Base-by-base conservation (phyloP, 2,797 vertebrate species). In the Sciurus vulgaris region DNA sequence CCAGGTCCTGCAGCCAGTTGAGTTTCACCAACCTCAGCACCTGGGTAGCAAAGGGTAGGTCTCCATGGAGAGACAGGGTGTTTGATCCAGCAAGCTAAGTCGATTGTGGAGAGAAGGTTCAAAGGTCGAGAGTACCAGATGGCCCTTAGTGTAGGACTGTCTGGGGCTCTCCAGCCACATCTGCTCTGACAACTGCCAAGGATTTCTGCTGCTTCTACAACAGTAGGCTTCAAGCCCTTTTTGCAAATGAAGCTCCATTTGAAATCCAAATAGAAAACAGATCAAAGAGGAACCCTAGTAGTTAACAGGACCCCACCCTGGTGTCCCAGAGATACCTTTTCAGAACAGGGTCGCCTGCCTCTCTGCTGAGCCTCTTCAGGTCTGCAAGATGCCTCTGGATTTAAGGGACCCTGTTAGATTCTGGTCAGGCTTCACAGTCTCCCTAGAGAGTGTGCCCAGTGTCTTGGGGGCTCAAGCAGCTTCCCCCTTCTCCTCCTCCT, bases 231-330 rank as follows among this genome's bases (percentile, higher is more conserved):
- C 44, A 28, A 12, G 38, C 20, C n/a, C 59, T 91, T 63, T 85
- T 79, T 41, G 59, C 49, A 93, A 89, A 81, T 20, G 63, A 93
- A 95, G n/a, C 72, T 38, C 86, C 38, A 38, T 56, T 82, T 94
- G 96, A 95, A 69, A 91, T 54, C 33, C 28, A 61, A 91, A 51
- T 73, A 33, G 30, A 69, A 47, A 18, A 51, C 38, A 69, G 26
- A 74, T 85, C 35, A 85, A 85, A 94, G 47, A 89, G 47, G 38
- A 93, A 88, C 69, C 44, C 73, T 33, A 41, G 22, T 54, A 63
- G 72, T 77, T 89, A 76, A 30, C 6, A 67, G 70, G 24, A 47
- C 11, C 33, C n/a, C 56, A 78, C 10, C 17, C 20, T 11, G 10
- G 33, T 74, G 20, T 65, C 74, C 67, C 59, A 86, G 65, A 82